Evolutionary conservation across 2,797 vertebrate species (phyloP), one percentile per base, ranked within the genome.

Genomic region (Ctenopoma multispine): DNA sequence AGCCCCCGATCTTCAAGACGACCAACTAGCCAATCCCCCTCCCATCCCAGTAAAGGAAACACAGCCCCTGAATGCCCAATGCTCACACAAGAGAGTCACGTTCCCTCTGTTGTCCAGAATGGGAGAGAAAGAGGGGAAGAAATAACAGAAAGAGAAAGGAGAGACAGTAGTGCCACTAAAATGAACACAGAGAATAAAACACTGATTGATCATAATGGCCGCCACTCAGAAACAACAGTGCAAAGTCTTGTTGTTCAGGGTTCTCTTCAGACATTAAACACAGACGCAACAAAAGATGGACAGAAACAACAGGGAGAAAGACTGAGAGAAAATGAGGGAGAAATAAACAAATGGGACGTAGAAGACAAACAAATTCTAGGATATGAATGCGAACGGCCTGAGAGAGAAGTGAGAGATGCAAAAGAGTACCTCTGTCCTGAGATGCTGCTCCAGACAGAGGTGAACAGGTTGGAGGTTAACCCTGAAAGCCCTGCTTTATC

Each of bases 1-100:
- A 98, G 96, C 84, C 97, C 97, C 6, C 92, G 92, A 21, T 62
- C 87, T 9, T 84, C 90, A 3, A 90, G 96, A 44, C 92, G 93
- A 71, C 66, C 79, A 6, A 73, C 87, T 0, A 62, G 80, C 43
- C 91, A 91, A 20, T 80, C 86, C 2, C 68, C 75, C n/a, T 53
- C 63, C 21, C 27, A 41, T 38, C 80, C 65, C 21, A 38, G 53
- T 61, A 78, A 70, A 41, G 65, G 21, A 82, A 63, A 69, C 81
- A 18, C 77, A 53, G 71, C 31, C 29, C 47, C 54, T n/a, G 79
- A 85, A 75, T 75, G 74, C 84, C 80, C 84, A 87, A 86, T 59
- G 92, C 79, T 77, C 86, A 77, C 14, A 56, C 72, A 69, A 21
- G 80, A 75, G 63, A 70, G 60, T 48, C 81, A 77, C 79, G 80